Percentiles rank a stretch among this genome's conserved stretches.
These are phyloP conservation scores for Caradrina clavipalpis DNA, from an alignment of 2,888 invertebrate species.

Conservation along the genomic window DNA sequence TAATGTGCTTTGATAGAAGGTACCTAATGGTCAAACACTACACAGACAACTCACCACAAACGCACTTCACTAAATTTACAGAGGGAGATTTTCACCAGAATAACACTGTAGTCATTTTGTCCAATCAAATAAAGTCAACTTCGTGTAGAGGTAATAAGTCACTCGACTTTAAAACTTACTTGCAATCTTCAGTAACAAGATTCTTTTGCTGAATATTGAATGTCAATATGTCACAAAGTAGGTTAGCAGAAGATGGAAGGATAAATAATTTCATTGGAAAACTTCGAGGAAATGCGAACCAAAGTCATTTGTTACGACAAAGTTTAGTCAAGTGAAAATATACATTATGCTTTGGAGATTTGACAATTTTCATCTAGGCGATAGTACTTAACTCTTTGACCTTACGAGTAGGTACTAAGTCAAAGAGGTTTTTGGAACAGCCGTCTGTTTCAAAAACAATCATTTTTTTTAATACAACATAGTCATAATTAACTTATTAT, in stretches of 20 bases:
- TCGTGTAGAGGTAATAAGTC: neutral
- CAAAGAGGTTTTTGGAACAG: too few relatives aligned
- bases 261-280: slow-evolving; percentile 55
- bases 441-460: neutral
- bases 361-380: slow-evolving; percentile 1
- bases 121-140: neutral
- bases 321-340: slow-evolving; percentile 45
- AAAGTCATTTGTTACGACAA: slow-evolving; percentile 46
- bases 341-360: slow-evolving; percentile 34
- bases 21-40: too few relatives aligned
- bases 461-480: neutral
- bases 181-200: slow-evolving; percentile 11
- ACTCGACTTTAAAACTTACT: slow-evolving; percentile 3
- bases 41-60: too few relatives aligned
- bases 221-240: slow-evolving; percentile 45
- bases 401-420: too few relatives aligned
- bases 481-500: neutral
- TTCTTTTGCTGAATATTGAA: slow-evolving; percentile 48
- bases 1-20: too few relatives aligned
- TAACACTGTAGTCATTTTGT: neutral
- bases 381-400: slow-evolving; percentile 12
- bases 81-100: too few relatives aligned
- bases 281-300: slow-evolving; percentile 43
- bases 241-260: slow-evolving; percentile 33
- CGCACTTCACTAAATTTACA: too few relatives aligned